These are phyloP conservation scores for Salpingus planirostris DNA, from an alignment of 2,888 invertebrate species.

Conservation along the genomic window DNA sequence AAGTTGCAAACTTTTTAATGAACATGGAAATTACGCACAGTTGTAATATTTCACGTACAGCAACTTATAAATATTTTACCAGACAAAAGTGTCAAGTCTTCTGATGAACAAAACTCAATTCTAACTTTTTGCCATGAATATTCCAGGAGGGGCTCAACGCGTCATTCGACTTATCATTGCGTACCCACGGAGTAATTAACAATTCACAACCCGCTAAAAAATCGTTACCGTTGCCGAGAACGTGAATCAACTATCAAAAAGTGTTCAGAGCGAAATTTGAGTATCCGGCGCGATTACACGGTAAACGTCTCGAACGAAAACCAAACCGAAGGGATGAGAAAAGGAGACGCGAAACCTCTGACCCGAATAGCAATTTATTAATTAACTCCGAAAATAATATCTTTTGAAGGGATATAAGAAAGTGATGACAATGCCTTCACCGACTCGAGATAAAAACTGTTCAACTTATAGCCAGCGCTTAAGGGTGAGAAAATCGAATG, in stretches of 20 bases:
- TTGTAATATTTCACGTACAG: conserved; percentile 16
- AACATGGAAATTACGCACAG: conserved; percentile 15
- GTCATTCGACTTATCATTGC: conserved; percentile 12
- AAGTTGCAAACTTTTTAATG: conserved; percentile 14
- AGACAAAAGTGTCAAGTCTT: conserved; percentile 15
- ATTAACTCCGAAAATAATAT: conserved; percentile 23
- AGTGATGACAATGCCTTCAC: conserved; percentile 24
- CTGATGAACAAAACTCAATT: conserved; percentile 17
- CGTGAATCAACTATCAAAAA: no score
- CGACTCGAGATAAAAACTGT: conserved; percentile 19
- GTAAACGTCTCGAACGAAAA: background rate
- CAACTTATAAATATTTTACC: conserved; percentile 17
- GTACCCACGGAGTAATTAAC: conserved; percentile 9
- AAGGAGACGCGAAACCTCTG: conserved; percentile 14
- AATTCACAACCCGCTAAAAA: no score
- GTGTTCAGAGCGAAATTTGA: no score
- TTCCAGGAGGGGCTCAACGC: conserved; percentile 9
- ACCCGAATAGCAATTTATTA: conserved; percentile 26
- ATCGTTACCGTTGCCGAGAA: no score
- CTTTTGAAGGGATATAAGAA: conserved; percentile 22
- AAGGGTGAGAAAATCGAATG: conserved; percentile 23
- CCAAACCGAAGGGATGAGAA: conserved; percentile 4
- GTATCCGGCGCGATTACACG: no score
- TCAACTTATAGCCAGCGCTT: conserved; percentile 20
- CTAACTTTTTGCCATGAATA: conserved; percentile 16